A percentile compares a stretch with the other conserved stretches of the same genome.
Conservation (phyloP, 2,888 invertebrate species). For the Athalia cordata region DNA sequence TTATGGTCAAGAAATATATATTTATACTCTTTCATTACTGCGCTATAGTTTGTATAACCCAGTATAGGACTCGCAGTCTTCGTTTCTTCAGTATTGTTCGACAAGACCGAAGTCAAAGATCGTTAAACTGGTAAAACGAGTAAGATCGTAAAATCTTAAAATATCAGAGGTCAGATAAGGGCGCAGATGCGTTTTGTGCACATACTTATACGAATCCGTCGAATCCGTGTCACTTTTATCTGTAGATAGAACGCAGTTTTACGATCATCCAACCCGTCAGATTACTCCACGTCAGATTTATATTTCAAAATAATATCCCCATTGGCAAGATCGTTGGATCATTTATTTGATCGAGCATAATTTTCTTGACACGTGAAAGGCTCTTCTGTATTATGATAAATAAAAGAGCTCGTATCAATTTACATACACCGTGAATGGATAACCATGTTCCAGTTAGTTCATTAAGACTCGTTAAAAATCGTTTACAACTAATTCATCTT, state of each 20-base stretch:
- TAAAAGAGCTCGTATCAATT: no score
- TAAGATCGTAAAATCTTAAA: not conserved
- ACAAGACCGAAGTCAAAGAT: not conserved
- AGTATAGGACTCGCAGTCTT: slow-evolving; percentile 8
- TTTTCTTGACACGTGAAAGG: slow-evolving; percentile 29
- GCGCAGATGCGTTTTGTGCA: not conserved
- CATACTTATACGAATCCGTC: not conserved
- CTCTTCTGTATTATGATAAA: slow-evolving; percentile 14
- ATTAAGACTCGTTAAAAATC: not conserved
- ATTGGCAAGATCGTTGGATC: slow-evolving; percentile 1
- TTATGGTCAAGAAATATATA: slow-evolving; percentile 32
- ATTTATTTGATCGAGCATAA: slow-evolving; percentile 20
- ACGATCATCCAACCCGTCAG: slow-evolving; percentile 3
- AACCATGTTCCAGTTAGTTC: slow-evolving; percentile 13
- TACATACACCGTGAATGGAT: not conserved
- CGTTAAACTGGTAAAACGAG: not conserved
- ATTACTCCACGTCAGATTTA: slow-evolving; percentile 5
- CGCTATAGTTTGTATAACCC: not conserved
- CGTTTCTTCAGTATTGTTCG: not conserved
- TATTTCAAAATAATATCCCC: not conserved
- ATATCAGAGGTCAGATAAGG: not conserved
- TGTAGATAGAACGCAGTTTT: not conserved
- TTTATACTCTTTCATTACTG: slow-evolving; percentile 3
- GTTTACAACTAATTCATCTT: not conserved
- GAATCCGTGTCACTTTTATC: not conserved